Conservation (phyloP, 2,113 vertebrate species). For the Xiphophorus maculatus region DNA sequence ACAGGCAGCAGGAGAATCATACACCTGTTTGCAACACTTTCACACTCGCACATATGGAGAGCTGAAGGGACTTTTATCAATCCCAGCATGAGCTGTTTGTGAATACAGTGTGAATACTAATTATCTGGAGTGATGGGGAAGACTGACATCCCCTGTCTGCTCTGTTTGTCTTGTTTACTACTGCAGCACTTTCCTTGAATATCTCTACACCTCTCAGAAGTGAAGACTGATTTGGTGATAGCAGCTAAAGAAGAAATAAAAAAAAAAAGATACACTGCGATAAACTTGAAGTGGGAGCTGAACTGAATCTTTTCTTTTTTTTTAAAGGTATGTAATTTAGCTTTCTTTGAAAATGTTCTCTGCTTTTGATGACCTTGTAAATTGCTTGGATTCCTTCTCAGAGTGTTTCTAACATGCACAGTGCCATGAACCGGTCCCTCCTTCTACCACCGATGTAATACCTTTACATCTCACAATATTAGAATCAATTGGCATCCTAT, state of each 20-base stretch:
- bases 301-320: neutral
- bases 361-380: neutral
- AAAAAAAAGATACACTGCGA: neutral
- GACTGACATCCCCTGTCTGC: slow-evolving; percentile 22
- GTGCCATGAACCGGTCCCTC: neutral
- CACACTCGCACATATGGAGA: slow-evolving; percentile 25
- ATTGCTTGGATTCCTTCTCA: neutral
- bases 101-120: slow-evolving; percentile 58
- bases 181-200: slow-evolving; percentile 25
- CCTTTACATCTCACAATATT: too few species aligned
- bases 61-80: slow-evolving; percentile 46
- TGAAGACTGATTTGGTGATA: neutral
- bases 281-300: slow-evolving; percentile 5
- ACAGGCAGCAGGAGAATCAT: slow-evolving; percentile 12
- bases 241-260: neutral
- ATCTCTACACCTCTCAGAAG: slow-evolving; percentile 5
- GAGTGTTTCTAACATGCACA: neutral
- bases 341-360: slow-evolving; percentile 1
- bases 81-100: slow-evolving; percentile 29
- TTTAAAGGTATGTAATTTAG: neutral
- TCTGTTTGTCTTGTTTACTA: slow-evolving; percentile 3
- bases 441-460: too few species aligned
- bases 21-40: slow-evolving; percentile 42
- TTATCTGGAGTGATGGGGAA: slow-evolving; percentile 31
- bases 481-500: too few species aligned